A percentile compares a stretch with the other conserved stretches of the same genome.
phyloP scores from a whole-genome alignment of 2,113 vertebrate genomes.

The Butastur rufipennis region DNA sequence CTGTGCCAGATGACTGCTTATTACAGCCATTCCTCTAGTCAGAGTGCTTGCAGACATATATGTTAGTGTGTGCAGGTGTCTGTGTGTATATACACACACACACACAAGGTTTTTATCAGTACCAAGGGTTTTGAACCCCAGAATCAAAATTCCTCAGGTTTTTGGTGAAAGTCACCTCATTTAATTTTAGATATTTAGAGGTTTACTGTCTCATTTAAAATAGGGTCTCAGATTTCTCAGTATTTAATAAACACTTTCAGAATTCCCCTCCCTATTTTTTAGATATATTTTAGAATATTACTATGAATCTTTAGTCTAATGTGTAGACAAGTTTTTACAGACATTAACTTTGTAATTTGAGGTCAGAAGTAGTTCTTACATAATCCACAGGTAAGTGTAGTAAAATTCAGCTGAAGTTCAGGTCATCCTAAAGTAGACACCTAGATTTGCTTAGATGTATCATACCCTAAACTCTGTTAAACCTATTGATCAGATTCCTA shows the following conservation, averaged over 20 bases:
- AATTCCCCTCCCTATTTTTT: fast-evolving
- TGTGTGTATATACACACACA: fast-evolving
- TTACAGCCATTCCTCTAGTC: background rate
- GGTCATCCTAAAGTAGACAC: background rate
- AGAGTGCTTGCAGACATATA: background rate
- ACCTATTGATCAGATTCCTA: background rate
- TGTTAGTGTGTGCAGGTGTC: background rate
- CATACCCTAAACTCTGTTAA: background rate
- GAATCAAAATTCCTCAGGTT: background rate
- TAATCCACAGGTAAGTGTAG: background rate
- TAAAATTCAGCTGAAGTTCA: background rate
- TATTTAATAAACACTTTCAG: background rate
- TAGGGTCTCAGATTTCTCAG: background rate
- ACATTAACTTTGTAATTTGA: background rate
- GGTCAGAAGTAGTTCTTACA: background rate
- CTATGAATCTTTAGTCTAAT: background rate
- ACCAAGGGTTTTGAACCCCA: background rate
- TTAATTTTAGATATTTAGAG: background rate
- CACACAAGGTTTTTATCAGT: background rate
- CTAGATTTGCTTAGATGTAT: background rate
- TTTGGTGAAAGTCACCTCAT: fast-evolving
- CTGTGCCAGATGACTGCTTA: background rate
- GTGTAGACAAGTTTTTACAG: background rate
- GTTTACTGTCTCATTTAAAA: background rate
- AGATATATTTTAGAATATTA: background rate